Evolutionary conservation across 2,888 invertebrate genomes (phyloP).

Genomic region (Cabera pusaria): DNA sequence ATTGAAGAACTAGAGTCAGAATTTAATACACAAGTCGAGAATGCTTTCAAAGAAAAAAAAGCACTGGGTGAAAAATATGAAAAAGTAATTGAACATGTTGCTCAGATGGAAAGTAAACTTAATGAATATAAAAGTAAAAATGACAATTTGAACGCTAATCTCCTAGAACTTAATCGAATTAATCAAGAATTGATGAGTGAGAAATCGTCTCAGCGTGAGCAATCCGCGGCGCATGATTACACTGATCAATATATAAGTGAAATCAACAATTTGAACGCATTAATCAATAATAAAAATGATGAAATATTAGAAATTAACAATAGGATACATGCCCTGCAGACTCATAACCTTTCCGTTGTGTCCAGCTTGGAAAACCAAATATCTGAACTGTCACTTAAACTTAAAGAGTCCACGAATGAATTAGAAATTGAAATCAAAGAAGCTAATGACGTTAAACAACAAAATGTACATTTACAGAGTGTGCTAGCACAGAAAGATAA

Average conservation of each 20-base stretch:
- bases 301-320: slow-evolving; percentile 64
- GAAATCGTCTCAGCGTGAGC: slow-evolving; percentile 42
- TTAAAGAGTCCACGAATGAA: slow-evolving; percentile 40
- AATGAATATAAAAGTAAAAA: slow-evolving; percentile 61
- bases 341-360: slow-evolving; percentile 42
- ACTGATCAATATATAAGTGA: slow-evolving; percentile 79
- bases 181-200: slow-evolving; percentile 55
- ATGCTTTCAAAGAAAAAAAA: slow-evolving; percentile 76
- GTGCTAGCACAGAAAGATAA: slow-evolving; percentile 56
- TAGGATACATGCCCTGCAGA: slow-evolving; percentile 51
- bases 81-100: slow-evolving; percentile 74
- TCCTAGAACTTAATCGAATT: slow-evolving; percentile 57
- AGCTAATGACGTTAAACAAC: slow-evolving; percentile 43
- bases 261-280: slow-evolving; percentile 81
- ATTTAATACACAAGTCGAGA: slow-evolving; percentile 73
- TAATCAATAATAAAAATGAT: slow-evolving; percentile 74
- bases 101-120: slow-evolving; percentile 56
- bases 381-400: slow-evolving; percentile 57
- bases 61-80: slow-evolving; percentile 71
- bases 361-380: slow-evolving; percentile 54
- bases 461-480: slow-evolving; percentile 51
- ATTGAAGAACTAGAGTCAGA: slow-evolving; percentile 72
- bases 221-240: slow-evolving; percentile 56
- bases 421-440: slow-evolving; percentile 44
- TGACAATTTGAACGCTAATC: slow-evolving; percentile 54